Base-by-base conservation (phyloP, 2,797 vertebrate species). In the Chelon labrosus region DNA sequence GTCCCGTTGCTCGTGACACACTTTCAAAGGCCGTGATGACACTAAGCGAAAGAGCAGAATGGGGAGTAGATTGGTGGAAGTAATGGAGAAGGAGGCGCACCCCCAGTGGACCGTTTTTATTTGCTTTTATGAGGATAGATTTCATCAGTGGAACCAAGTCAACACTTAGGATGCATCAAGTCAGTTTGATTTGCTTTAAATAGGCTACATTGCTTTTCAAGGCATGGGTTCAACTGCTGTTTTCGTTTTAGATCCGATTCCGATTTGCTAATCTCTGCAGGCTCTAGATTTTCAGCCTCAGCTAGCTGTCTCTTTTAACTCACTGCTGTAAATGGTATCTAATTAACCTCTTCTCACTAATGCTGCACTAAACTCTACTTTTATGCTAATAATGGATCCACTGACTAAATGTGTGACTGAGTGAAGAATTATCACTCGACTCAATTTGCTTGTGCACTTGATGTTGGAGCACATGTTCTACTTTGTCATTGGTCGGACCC, bases 201-300 rank as follows among this genome's bases (percentile, higher is more conserved):
- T 8, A 17, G 44, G 44, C 7, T 9, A 46, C 38, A 39, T 39
- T 41, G 10, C 39, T 41, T 46, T n/a, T 27, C 27, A 12, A 19
- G 27, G 27, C 38, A 35, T 37, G 7, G 22, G n/a, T 42, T 22
- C 17, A n/a, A 54, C 2, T 17, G 12, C 25, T 12, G 10, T 50
- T 49, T 64, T 5, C 22, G 31, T 42, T 22, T 65, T 58, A 14
- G 60, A 47, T 65, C 20, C 1, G 10, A 70, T n/a, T 65, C 67
- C 27, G 35, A 13, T 16, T 37, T 7, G 7, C 31, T 6, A 35
- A 35, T 7, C 31, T 35, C 7, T 35, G 39, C 25, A 31, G 12
- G 41, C 16, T 74, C 12, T 27, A 22, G 49, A 55, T 44, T 44
- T 60, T 52, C 25, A 53, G 39, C 25, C 47, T 31, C n/a, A 1